Conservation (phyloP, 2,113 vertebrate genomes). For the Proteles cristata region DNA sequence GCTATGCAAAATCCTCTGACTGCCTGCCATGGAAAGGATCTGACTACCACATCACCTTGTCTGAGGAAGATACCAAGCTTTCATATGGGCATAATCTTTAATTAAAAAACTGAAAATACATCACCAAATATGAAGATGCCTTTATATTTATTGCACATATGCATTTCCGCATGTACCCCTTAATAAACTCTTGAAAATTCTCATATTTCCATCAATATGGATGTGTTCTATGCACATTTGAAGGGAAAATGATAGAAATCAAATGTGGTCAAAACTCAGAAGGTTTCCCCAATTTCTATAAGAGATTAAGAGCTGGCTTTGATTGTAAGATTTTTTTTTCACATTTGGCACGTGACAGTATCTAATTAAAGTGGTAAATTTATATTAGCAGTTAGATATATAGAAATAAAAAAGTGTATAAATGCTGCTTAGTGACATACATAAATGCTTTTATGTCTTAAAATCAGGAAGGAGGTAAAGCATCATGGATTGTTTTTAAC, state of each 20-base stretch:
- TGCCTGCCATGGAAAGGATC: background rate
- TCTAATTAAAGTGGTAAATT: background rate
- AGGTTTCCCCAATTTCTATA: background rate
- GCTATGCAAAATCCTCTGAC: background rate
- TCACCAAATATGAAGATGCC: background rate
- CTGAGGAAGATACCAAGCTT: background rate
- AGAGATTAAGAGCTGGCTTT: background rate
- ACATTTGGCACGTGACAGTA: background rate
- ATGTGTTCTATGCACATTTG: background rate
- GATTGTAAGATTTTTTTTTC: background rate
- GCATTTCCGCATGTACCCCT: background rate
- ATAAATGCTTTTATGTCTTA: background rate
- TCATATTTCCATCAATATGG: background rate
- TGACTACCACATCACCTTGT: background rate
- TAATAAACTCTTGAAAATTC: background rate
- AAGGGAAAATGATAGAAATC: background rate
- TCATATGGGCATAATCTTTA: background rate
- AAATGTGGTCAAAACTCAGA: background rate
- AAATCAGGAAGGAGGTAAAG: background rate
- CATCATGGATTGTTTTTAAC: background rate
- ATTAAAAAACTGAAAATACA: background rate
- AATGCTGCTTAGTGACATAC: background rate
- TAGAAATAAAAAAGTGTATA: background rate
- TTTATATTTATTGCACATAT: background rate
- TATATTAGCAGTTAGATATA: background rate